Conservation (phyloP, 2,113 vertebrate genomes). For the Thunnus maccoyii region DNA sequence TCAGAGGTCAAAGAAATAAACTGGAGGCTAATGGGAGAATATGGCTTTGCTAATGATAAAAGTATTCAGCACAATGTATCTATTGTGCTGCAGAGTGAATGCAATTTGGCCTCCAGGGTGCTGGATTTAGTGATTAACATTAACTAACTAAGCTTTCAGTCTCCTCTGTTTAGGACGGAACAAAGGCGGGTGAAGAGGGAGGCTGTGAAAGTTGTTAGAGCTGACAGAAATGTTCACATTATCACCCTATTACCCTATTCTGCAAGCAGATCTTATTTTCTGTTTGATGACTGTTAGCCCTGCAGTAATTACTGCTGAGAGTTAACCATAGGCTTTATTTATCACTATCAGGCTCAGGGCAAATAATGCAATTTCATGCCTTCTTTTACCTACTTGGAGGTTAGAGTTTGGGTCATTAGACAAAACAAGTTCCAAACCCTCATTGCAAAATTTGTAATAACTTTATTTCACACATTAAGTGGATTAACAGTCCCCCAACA, state of each 20-base stretch:
- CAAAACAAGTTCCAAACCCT: background rate
- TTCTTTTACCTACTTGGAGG: background rate
- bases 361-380: background rate
- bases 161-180: constrained; percentile 26
- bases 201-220: constrained; percentile 20
- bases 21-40: constrained; percentile 56
- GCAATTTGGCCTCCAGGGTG: constrained; percentile 47
- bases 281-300: constrained; percentile 8
- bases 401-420: constrained; percentile 10
- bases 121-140: constrained; percentile 63
- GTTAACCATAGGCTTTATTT: constrained; percentile 37
- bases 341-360: background rate
- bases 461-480: too few species aligned
- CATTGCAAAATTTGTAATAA: background rate
- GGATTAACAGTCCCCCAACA: too few species aligned
- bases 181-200: constrained; percentile 40
- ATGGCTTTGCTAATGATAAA: constrained; percentile 54
- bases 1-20: constrained; percentile 61
- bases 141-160: constrained; percentile 49
- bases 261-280: constrained; percentile 17
- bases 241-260: background rate
- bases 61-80: constrained; percentile 49
- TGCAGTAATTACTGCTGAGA: constrained; percentile 21
- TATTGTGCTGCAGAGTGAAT: constrained; percentile 60
- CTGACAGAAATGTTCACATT: constrained; percentile 42